Conservation (phyloP, 1,140 invertebrate species). For the Conopomorpha cramerella region DNA sequence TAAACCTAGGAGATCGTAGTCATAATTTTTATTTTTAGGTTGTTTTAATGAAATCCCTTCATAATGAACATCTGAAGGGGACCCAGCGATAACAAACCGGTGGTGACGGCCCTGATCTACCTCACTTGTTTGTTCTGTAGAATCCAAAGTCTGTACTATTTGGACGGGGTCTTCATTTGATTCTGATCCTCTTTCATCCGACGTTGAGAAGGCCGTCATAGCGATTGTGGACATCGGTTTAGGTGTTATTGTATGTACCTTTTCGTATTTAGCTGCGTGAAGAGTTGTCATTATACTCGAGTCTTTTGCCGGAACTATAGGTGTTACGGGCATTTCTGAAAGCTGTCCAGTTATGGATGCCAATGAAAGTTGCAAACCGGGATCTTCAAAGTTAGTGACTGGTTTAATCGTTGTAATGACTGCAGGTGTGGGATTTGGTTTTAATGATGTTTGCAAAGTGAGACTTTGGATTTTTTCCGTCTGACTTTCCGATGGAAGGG, state of each 20-base stretch:
- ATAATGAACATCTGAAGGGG: slow-evolving; percentile 15
- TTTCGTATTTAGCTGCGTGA: slow-evolving; percentile 24
- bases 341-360: slow-evolving; percentile 56
- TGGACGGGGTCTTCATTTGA: slow-evolving; percentile 36
- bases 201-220: slow-evolving; percentile 2
- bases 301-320: slow-evolving; percentile 31
- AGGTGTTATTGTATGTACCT: slow-evolving; percentile 39
- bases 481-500: slow-evolving; percentile 2
- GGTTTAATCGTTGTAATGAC: slow-evolving; percentile 24
- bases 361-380: slow-evolving; percentile 50
- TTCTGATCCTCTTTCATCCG: slow-evolving; percentile 11
- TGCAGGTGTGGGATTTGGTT: slow-evolving; percentile 14
- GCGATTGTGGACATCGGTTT: slow-evolving; percentile 29
- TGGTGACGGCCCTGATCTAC: slow-evolving; percentile 25
- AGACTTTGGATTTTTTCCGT: slow-evolving; percentile 5
- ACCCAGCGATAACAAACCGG: slow-evolving; percentile 6
- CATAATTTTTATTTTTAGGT: slow-evolving; percentile 31
- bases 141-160: slow-evolving; percentile 32
- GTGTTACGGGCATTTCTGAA: slow-evolving; percentile 42
- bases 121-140: slow-evolving; percentile 19
- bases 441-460: slow-evolving; percentile 11
- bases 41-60: slow-evolving; percentile 23
- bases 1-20: slow-evolving; percentile 45
- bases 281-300: slow-evolving; percentile 11
- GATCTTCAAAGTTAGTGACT: slow-evolving; percentile 42